Conservation (phyloP, 92 coral and sea anemone genomes). For the Actinernus sp. region DNA sequence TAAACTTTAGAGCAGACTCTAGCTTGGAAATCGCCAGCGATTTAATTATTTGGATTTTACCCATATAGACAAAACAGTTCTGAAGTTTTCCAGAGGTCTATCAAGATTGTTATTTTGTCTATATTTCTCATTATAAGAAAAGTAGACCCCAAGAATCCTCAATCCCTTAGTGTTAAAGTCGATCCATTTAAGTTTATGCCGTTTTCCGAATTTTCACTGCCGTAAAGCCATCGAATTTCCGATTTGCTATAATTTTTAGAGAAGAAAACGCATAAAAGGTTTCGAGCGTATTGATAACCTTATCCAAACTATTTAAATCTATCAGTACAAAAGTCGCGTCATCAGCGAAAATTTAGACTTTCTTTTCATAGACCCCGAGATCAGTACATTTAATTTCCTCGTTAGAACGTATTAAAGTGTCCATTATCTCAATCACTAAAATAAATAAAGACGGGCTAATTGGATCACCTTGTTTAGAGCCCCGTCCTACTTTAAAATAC, state of each 20-base stretch:
- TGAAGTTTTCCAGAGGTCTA: constrained; percentile 21
- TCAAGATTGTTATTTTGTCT: constrained; percentile 4
- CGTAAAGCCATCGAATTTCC: constrained; percentile 16
- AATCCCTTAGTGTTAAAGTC: constrained; percentile 6
- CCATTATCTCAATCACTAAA: constrained; percentile 9
- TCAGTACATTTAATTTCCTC: constrained; percentile 4
- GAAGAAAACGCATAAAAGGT: constrained; percentile 5
- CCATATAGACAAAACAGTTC: constrained; percentile 8
- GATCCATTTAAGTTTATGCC: constrained; percentile 11
- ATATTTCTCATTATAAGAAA: constrained; percentile 3
- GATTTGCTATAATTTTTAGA: constrained; percentile 16
- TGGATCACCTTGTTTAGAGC: constrained; percentile 20
- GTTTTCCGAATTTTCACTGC: background rate
- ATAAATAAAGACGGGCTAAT: constrained; percentile 5
- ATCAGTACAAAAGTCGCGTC: constrained; percentile 8
- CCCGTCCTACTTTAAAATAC: background rate
- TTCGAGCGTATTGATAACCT: background rate
- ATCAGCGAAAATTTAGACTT: constrained; percentile 12
- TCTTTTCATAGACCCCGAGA: background rate
- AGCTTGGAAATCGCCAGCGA: constrained; percentile 12
- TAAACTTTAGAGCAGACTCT: constrained; percentile 14
- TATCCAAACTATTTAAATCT: background rate
- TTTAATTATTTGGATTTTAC: constrained; percentile 4
- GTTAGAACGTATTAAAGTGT: constrained; percentile 4
- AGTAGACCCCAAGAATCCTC: constrained; percentile 9